Evolutionary conservation across 2,797 vertebrate species (phyloP).

Genomic region (Hapalemur alaotrensis): DNA sequence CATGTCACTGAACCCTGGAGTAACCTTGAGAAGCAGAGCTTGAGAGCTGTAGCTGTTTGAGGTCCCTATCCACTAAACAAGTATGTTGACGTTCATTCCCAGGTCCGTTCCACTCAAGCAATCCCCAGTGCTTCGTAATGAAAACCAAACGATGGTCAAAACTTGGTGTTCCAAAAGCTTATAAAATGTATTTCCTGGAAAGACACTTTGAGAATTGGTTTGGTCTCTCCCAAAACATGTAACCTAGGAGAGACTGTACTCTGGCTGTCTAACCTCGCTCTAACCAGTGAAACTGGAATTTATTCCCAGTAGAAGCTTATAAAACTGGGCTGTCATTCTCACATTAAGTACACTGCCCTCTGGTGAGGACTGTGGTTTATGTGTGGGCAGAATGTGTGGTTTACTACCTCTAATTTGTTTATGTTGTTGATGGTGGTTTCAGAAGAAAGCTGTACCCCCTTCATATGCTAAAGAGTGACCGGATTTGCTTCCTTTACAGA

Average conservation of each 20-base stretch:
- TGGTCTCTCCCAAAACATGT: conserved; percentile 1
- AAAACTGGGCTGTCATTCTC: conserved; percentile 77
- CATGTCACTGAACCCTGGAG: not conserved
- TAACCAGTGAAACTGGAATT: conserved; percentile 73
- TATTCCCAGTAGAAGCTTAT: conserved; percentile 73
- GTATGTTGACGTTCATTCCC: not conserved
- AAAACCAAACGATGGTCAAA: conserved; percentile 33
- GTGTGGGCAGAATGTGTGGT: conserved; percentile 78
- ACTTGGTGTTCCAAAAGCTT: not conserved
- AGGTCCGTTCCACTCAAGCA: not conserved
- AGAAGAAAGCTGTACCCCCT: conserved; percentile 64
- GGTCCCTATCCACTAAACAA: not conserved
- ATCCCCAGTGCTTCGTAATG: not conserved
- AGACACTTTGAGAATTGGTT: conserved; percentile 47
- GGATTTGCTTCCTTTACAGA: conserved; percentile 52
- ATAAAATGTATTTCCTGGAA: conserved; percentile 61
- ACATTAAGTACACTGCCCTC: conserved; percentile 82
- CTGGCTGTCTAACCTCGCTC: conserved; percentile 30
- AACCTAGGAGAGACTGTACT: conserved; percentile 28
- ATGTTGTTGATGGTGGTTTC: conserved; percentile 78
- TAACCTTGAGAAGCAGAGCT: not conserved
- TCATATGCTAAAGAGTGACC: conserved; percentile 50
- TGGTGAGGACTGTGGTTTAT: conserved; percentile 79
- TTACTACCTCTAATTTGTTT: conserved; percentile 78
- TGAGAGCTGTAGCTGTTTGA: not conserved